phyloP scores from a whole-genome alignment of 2,797 vertebrate species.

The Myotis pilosus region DNA sequence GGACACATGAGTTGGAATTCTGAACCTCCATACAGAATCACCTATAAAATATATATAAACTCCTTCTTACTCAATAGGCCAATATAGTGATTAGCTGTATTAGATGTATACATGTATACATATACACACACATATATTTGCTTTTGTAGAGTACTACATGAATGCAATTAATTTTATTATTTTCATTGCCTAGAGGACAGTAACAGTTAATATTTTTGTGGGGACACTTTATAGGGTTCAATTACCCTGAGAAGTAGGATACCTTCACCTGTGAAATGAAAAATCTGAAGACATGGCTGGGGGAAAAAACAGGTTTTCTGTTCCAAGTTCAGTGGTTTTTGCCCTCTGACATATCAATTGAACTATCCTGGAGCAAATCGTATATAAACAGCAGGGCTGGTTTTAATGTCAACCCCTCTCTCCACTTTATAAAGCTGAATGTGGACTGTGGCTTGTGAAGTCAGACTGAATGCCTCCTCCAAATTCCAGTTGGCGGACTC shows the following conservation, averaged over 20 bases:
- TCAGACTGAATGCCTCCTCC: not conserved
- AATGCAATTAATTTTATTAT: not conserved
- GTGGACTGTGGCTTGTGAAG: not conserved
- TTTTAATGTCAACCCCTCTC: not conserved
- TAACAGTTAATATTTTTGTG: not conserved
- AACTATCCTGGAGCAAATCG: not conserved
- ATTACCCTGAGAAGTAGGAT: not conserved
- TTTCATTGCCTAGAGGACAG: not conserved
- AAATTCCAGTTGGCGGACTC: not conserved
- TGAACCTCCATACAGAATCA: not conserved
- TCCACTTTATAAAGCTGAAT: not conserved
- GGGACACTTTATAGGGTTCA: not conserved
- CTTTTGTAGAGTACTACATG: not conserved
- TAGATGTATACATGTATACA: not conserved
- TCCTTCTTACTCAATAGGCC: not conserved
- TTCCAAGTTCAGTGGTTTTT: not conserved
- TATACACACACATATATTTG: not conserved
- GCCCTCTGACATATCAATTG: not conserved
- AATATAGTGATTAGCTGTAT: not conserved
- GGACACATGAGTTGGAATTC: not conserved
- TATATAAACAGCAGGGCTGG: not conserved
- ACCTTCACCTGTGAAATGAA: not conserved
- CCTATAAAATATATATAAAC: not conserved
- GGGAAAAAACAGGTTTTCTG: not conserved
- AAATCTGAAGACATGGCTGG: not conserved